Conservation (phyloP, 2,797 vertebrate genomes). For the Gobio occitaniae region DNA sequence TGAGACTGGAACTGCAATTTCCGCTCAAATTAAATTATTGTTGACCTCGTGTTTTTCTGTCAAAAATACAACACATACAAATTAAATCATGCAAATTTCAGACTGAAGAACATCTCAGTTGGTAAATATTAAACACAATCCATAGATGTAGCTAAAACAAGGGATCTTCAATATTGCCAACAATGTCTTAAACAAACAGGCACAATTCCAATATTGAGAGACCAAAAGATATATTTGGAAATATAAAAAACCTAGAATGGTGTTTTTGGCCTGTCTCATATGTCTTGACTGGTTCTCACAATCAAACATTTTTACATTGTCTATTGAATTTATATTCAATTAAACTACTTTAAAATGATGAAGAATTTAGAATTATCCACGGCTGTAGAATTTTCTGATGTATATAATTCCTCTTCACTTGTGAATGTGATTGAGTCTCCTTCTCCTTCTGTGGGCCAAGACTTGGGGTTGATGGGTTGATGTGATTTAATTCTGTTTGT, state of each 20-base stretch:
- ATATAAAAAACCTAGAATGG: neutral
- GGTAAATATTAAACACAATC: neutral
- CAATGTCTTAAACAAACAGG: neutral
- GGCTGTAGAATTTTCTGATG: neutral
- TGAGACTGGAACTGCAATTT: slow-evolving; percentile 13
- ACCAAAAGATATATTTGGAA: neutral
- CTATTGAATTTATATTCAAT: neutral
- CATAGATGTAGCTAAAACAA: slow-evolving; percentile 5
- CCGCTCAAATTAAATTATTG: neutral
- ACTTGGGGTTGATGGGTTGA: neutral
- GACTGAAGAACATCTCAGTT: neutral
- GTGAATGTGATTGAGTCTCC: neutral
- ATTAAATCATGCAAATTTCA: neutral
- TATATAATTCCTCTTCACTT: neutral
- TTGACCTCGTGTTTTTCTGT: neutral
- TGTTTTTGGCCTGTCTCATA: neutral
- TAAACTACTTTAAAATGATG: neutral
- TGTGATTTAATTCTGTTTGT: neutral
- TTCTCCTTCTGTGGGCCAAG: neutral
- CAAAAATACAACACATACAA: neutral
- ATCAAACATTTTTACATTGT: neutral
- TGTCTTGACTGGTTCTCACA: neutral
- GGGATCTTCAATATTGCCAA: neutral
- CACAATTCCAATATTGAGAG: no score
- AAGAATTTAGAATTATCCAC: neutral